A percentile compares a stretch with the other conserved stretches of the same genome.
Conservation (phyloP, 2,888 invertebrate genomes). For the Drosophila greeni region DNA sequence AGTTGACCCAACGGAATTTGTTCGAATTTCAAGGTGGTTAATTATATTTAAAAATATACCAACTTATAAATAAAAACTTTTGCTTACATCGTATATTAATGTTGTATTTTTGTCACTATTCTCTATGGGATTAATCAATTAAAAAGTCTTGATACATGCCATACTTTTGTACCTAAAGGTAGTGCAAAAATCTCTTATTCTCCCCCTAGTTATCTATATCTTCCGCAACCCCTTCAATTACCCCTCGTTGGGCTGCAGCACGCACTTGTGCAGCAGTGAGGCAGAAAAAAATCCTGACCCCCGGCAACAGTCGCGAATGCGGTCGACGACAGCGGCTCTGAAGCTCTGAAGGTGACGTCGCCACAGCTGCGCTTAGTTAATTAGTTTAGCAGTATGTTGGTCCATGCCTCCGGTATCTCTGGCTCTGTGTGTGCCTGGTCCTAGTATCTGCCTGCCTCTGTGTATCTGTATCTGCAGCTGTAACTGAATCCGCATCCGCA, state of each 20-base stretch:
- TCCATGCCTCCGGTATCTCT: constrained; percentile 12
- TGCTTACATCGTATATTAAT: neutral
- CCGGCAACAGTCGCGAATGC: constrained; percentile 45
- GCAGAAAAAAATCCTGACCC: constrained; percentile 53
- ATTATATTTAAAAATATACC: too few relatives aligned
- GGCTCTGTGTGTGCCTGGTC: constrained; percentile 14
- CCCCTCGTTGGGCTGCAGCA: constrained; percentile 50
- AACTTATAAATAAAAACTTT: neutral
- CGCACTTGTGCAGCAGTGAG: constrained; percentile 61
- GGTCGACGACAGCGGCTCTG: constrained; percentile 38
- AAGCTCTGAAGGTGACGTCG: constrained; percentile 41
- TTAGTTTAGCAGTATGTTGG: constrained; percentile 65
- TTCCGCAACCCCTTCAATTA: neutral
- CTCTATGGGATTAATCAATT: too few relatives aligned
- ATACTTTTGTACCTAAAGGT: too few relatives aligned
- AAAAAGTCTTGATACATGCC: too few relatives aligned
- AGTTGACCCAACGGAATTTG: neutral
- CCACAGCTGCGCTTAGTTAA: constrained; percentile 67
- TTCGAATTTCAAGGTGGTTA: neutral
- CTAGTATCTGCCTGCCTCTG: constrained; percentile 14
- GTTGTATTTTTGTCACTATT: too few relatives aligned
- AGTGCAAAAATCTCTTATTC: too few relatives aligned
- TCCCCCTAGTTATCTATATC: too few relatives aligned
- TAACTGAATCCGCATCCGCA: constrained; percentile 4
- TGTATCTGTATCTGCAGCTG: constrained; percentile 9